Evolutionary conservation across 2,797 vertebrate genomes (phyloP), one percentile per base, ranked within the genome.

Genomic region (Austrolebias charrua): DNA sequence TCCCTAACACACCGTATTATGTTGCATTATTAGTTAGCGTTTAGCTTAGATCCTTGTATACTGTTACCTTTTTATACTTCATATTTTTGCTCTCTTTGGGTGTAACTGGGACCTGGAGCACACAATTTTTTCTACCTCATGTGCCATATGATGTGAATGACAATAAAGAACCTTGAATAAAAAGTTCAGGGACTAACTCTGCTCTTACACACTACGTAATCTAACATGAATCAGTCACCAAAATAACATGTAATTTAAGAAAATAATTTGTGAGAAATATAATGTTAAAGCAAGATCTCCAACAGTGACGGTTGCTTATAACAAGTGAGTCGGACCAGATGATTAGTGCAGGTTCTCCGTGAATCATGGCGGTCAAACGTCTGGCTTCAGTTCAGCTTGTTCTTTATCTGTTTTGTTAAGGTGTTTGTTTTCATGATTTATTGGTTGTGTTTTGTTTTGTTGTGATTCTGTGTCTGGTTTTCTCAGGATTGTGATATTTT

Each of bases 281-380:
- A 42, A 52, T 31, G 5, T 59, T 13, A 46, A 14, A 71, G 66
- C 62, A 63, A 64, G 54, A 62, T 59, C 72, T 59, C 63, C 59
- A 74, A 52, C 68, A 13, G 42, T 45, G 63, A 65, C 75, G 80
- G 87, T 88, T 85, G 76, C 79, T 76, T 66, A 72, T 73, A 76
- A 87, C 46, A 48, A 20, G 46, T 48, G 46, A 48, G 46, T 48
- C 46, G 20, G 19, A 48, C 19, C 4, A 20, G 19, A 19, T 20
- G 10, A 8, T 20, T 20, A 19, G 11, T 20, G 19, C 19, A 48
- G 11, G 3, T 20, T 46, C 6, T 18, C 9, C 44, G 8, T 12
- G 38, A 12, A 40, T 12, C 38, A 40, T 40, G 11, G 60, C 65
- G 35, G 11, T n/a, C 29, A 54, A 38, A 11, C 12, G 8, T 14